Evolutionary conservation across 2,113 vertebrate species (phyloP).

Genomic region (Sinosuthora webbiana): DNA sequence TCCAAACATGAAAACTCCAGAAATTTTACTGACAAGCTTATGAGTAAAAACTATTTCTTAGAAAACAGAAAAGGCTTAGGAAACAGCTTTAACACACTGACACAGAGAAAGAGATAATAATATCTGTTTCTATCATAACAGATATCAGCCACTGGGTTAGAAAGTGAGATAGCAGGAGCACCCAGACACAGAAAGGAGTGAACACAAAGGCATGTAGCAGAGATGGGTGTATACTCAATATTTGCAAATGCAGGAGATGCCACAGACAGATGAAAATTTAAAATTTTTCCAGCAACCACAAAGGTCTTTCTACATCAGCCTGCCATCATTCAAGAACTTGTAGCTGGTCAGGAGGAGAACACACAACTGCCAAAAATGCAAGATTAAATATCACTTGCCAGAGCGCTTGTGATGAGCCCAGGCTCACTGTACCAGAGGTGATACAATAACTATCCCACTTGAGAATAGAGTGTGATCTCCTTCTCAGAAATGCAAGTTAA

Average conservation of each 20-base stretch:
- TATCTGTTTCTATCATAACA: neutral
- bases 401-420: accelerated
- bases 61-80: neutral
- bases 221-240: neutral
- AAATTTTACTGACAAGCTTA: neutral
- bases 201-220: neutral
- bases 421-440: neutral
- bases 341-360: neutral
- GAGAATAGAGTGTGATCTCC: neutral
- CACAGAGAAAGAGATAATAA: neutral
- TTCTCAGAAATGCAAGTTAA: neutral
- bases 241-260: neutral
- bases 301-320: neutral
- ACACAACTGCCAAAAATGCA: neutral
- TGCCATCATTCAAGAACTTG: neutral
- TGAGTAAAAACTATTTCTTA: neutral
- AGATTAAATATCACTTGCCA: neutral
- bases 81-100: neutral
- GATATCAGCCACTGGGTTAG: neutral
- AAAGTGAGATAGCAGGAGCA: neutral
- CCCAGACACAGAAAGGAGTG: neutral
- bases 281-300: neutral
- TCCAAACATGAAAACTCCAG: neutral
- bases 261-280: neutral
- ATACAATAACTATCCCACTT: neutral